Conservation (phyloP, 2,888 invertebrate genomes). For the Cerastis rubricosa region DNA sequence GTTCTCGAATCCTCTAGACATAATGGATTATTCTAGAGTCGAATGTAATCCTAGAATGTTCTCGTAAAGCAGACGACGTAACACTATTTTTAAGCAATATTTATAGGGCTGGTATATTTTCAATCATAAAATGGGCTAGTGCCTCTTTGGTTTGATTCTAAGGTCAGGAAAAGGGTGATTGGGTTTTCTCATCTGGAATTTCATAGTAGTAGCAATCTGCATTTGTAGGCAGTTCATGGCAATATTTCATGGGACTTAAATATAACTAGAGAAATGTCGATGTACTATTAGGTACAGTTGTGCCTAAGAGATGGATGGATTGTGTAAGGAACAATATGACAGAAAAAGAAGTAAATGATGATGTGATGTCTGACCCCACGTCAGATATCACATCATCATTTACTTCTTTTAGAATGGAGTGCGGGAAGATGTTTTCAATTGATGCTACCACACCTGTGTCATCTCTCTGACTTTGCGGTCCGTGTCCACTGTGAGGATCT, state of each 20-base stretch:
- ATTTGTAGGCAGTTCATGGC: background rate
- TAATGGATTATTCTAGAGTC: too few relatives aligned
- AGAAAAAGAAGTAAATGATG: background rate
- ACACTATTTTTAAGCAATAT: background rate
- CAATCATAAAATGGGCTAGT: background rate
- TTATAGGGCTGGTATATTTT: background rate
- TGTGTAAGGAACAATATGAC: background rate
- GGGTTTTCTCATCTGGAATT: background rate
- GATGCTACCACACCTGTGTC: conserved; percentile 86
- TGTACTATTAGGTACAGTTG: background rate
- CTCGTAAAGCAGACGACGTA: too few relatives aligned
- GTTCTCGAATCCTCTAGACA: too few relatives aligned
- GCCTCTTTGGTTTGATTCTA: background rate
- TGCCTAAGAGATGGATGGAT: background rate
- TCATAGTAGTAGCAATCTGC: background rate
- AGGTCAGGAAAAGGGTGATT: background rate
- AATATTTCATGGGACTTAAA: background rate
- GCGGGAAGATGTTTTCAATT: background rate
- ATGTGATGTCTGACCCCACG: background rate
- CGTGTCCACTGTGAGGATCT: conserved; percentile 93
- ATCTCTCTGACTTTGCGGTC: conserved; percentile 96
- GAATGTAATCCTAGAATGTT: too few relatives aligned
- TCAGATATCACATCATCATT: too few relatives aligned
- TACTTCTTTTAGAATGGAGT: too few relatives aligned
- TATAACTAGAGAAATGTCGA: background rate